phyloP scores from a whole-genome alignment of 2,888 invertebrate genomes.

The Rhingia rostrata region DNA sequence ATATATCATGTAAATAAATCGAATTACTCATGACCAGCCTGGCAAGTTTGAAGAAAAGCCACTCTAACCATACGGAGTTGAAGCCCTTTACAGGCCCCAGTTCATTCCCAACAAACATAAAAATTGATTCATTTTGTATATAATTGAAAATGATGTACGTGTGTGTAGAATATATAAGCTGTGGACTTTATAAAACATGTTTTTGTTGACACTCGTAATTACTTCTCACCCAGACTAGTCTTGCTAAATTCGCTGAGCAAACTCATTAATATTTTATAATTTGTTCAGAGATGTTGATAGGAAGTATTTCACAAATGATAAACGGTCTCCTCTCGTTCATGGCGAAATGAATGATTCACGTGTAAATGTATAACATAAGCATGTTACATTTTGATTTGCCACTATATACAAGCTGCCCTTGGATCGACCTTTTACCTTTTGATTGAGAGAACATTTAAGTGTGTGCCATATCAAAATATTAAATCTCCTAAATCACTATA shows the following conservation, averaged over 20 bases:
- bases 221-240: conserved; percentile 12
- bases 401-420: not conserved
- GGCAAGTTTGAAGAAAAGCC: too few species aligned
- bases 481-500: conserved; percentile 23
- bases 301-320: conserved; percentile 25
- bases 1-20: too few species aligned
- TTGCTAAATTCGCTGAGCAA: conserved; percentile 10
- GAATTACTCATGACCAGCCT: too few species aligned
- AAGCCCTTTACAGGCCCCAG: too few species aligned
- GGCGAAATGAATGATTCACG: conserved; percentile 22
- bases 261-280: conserved; percentile 30
- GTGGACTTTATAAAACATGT: not conserved
- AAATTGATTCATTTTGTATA: too few species aligned
- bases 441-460: conserved; percentile 17
- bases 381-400: not conserved
- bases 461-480: conserved; percentile 21
- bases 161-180: not conserved
- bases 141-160: too few species aligned
- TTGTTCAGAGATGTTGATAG: conserved; percentile 21
- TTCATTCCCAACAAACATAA: too few species aligned
- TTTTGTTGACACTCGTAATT: not conserved
- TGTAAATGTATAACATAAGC: not conserved
- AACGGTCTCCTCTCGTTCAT: not conserved
- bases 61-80: too few species aligned
- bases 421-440: conserved; percentile 2